Conservation (phyloP, 2,797 vertebrate genomes). For the Zenarchopterus dispar region DNA sequence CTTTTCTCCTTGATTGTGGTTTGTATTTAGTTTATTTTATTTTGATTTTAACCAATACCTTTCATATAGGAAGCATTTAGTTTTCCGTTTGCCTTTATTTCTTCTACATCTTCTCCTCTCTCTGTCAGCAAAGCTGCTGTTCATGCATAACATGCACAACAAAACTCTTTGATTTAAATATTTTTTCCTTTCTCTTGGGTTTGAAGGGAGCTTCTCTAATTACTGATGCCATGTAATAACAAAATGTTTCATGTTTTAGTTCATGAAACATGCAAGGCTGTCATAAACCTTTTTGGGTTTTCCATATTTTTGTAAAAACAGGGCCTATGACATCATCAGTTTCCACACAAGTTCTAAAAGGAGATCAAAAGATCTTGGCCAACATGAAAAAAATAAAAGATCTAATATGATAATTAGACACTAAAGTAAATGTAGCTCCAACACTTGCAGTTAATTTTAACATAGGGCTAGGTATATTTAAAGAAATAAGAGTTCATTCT, state of each 20-base stretch:
- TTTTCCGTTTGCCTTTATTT: slow-evolving; percentile 6
- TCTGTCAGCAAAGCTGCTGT: neutral
- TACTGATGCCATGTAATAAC: slow-evolving; percentile 41
- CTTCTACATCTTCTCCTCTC: neutral
- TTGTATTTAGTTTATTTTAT: neutral
- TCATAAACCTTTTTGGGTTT: neutral
- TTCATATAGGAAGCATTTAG: neutral
- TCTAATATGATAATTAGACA: too few relatives aligned
- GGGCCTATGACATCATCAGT: too few relatives aligned
- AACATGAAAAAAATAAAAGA: too few relatives aligned
- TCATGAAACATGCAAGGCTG: slow-evolving; percentile 23
- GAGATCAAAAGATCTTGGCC: neutral
- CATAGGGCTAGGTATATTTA: too few relatives aligned
- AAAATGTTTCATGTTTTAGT: slow-evolving; percentile 25
- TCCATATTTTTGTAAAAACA: too few relatives aligned
- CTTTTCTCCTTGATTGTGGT: neutral
- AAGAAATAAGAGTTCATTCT: too few relatives aligned
- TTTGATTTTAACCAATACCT: neutral
- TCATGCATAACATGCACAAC: slow-evolving; percentile 7
- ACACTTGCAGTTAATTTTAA: too few relatives aligned
- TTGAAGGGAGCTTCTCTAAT: slow-evolving; percentile 45
- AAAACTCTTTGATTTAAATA: slow-evolving; percentile 47
- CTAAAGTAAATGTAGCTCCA: too few relatives aligned
- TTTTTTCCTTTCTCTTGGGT: slow-evolving; percentile 21
- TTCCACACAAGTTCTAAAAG: neutral